Evolutionary conservation across 1,140 invertebrate species (phyloP), one percentile per base, ranked within the genome.

Genomic region (Rhizoglyphus robini): DNA sequence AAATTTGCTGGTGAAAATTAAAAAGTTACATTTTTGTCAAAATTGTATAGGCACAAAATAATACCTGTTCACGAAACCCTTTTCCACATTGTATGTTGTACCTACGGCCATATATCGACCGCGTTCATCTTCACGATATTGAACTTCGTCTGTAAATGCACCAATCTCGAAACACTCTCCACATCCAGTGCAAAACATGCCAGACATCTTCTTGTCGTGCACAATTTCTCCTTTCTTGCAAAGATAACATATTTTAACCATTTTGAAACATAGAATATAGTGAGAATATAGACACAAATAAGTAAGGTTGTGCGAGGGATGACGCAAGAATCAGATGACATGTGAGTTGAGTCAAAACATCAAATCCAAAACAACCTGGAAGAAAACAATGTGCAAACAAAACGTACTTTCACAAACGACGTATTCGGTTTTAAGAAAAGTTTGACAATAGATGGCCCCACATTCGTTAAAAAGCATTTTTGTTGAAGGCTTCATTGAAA

Each of bases 41-140:
- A 34, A n/a, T 8, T 3, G 3, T 3, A 60, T 38, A 29, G 8
- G 8, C n/a, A 1, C 27, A 4, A 27, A 60, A 60, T 34, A 11
- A 38, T 60, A 60, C 58, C 58, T 60, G 58, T 60, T 60, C 13
- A 60, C 58, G 58, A 60, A 60, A 20, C 58, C 58, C 15, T 60
- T 60, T 38, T 60, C 58, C 2, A 60, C 58, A 46, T 29, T 60
- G 29, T 60, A 60, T n/a, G 58, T 60, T 13, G 32, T 29, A 23
- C 58, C 58, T 27, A 60, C 29, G 3, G 58, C 58, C 18, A 27
- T 29, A 46, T 32, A 60, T 46, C 58, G 3, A 1, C 58, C 58
- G 23, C 58, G 58, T n/a, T 60, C 58, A 60, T 60, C 58, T 46
- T 60, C 58, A 20, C 58, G 58, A 46, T 60, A 60, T 46, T 60